Evolutionary conservation across 1,140 invertebrate genomes (phyloP).

Genomic region (Yoshiicerus persimilis): DNA sequence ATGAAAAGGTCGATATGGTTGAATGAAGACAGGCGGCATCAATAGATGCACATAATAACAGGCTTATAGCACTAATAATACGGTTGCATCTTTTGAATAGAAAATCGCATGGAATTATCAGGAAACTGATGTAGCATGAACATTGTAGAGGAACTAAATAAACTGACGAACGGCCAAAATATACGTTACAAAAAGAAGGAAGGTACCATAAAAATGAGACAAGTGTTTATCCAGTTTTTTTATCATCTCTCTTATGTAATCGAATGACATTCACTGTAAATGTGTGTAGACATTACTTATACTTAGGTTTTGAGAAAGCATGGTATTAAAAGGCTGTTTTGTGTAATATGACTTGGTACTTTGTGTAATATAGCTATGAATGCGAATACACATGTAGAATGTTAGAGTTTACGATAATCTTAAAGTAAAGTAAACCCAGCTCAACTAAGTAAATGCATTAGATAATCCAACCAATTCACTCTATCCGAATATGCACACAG

Average conservation of each 20-base stretch:
- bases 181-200: background rate
- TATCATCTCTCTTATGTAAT: background rate
- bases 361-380: no score
- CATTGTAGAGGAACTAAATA: background rate
- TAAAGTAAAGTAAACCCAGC: background rate
- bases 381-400: background rate
- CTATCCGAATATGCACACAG: background rate
- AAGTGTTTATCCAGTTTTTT: background rate
- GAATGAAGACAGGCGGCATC: background rate
- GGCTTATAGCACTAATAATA: background rate
- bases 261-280: background rate
- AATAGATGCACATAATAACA: background rate
- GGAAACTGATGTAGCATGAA: background rate
- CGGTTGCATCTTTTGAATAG: background rate
- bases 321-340: background rate
- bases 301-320: no score
- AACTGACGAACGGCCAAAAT: background rate
- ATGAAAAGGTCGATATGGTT: background rate
- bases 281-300: background rate
- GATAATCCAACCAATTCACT: background rate
- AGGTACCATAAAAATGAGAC: background rate
- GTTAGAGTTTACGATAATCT: background rate
- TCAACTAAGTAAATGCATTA: background rate
- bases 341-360: background rate
- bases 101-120: background rate